Conservation (phyloP, 2,888 invertebrate species). For the Noctua comes region DNA sequence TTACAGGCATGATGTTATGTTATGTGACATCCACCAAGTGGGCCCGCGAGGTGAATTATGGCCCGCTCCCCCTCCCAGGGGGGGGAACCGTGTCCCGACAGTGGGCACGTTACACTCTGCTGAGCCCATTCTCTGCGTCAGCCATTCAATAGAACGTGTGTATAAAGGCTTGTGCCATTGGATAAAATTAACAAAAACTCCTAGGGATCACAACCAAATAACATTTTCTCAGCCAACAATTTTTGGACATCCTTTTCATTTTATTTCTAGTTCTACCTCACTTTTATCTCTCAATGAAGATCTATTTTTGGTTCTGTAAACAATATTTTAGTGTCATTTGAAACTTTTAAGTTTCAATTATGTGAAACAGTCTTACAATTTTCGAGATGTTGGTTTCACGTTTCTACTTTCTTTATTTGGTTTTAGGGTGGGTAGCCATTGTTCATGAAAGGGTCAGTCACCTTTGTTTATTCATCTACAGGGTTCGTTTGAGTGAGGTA, state of each 20-base stretch:
- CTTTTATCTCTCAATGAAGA: neutral
- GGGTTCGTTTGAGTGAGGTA: neutral
- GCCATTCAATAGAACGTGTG: neutral
- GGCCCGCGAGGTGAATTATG: too few species aligned
- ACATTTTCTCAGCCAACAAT: neutral
- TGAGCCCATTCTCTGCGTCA: neutral
- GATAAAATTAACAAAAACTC: neutral
- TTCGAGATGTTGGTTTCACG: neutral
- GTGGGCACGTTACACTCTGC: too few species aligned
- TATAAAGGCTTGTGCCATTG: neutral
- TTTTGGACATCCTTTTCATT: neutral
- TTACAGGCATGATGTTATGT: too few species aligned
- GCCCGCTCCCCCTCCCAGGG: too few species aligned
- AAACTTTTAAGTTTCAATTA: neutral
- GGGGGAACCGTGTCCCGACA: too few species aligned
- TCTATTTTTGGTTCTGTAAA: neutral
- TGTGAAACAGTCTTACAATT: neutral
- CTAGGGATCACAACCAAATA: neutral
- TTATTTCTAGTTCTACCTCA: too few species aligned
- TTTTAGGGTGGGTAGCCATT: constrained; percentile 2
- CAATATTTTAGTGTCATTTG: neutral
- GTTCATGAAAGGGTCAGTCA: constrained; percentile 8
- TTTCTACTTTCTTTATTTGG: neutral
- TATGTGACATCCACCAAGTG: too few species aligned
- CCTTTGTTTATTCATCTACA: constrained; percentile 8